These are phyloP conservation scores for Girardinichthys multiradiatus DNA, from an alignment of 2,113 vertebrate species.

Conservation along the genomic window DNA sequence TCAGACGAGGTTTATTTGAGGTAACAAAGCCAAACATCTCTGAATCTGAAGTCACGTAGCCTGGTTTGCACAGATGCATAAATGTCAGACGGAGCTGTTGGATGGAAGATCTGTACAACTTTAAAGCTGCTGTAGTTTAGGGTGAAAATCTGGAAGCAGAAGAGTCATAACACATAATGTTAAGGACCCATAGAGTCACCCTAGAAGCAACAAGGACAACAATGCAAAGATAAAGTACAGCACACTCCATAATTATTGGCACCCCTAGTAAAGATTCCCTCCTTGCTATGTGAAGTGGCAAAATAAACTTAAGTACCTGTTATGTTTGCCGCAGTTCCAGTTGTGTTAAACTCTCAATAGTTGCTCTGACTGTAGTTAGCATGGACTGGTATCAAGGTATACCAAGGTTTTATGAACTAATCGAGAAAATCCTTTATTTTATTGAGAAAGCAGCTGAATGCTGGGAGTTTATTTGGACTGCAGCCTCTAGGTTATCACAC, in stretches of 20 bases:
- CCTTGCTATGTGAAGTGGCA: too few species aligned
- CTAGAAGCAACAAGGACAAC: conserved; percentile 14
- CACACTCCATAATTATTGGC: not conserved
- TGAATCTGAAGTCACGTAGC: conserved; percentile 34
- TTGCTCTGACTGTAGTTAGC: not conserved
- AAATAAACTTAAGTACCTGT: too few species aligned
- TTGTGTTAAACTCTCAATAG: not conserved
- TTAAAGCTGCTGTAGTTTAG: conserved; percentile 42
- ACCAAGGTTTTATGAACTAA: not conserved
- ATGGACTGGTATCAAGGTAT: not conserved
- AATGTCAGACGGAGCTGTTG: conserved; percentile 25
- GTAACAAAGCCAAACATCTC: conserved; percentile 17
- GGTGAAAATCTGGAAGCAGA: conserved; percentile 29
- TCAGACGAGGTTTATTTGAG: conserved; percentile 33
- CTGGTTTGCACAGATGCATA: conserved; percentile 62
- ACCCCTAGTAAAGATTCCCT: not conserved
- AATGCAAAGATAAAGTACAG: not conserved
- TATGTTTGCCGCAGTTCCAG: not conserved
- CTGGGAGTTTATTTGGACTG: too few species aligned
- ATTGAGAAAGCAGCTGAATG: too few species aligned
- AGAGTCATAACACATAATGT: conserved; percentile 23
- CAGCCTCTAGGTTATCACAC: too few species aligned
- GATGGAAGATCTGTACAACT: conserved; percentile 21
- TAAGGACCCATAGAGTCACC: conserved; percentile 51
- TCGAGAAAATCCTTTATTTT: too few species aligned